phyloP scores from a whole-genome alignment of 2,888 invertebrate genomes.

The Ophioninae sp. region DNA sequence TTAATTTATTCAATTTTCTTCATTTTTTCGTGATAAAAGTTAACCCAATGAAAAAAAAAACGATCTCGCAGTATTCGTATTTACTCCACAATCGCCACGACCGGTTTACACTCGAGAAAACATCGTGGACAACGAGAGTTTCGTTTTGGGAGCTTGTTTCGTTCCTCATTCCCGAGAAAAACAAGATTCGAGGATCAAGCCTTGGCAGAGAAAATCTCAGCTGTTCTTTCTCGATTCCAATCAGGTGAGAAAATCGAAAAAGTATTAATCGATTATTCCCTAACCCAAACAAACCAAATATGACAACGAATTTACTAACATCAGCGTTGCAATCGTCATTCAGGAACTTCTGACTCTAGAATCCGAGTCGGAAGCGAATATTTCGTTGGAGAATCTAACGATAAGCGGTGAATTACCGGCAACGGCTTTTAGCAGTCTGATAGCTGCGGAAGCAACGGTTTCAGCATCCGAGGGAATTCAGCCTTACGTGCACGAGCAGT shows the following conservation, averaged over 20 bases:
- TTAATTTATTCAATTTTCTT: not conserved
- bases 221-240: slow-evolving; percentile 84
- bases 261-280: slow-evolving; percentile 9
- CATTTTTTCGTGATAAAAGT: not conserved
- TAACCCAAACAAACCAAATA: not conserved
- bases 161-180: slow-evolving; percentile 82
- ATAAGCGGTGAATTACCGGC: slow-evolving; percentile 76
- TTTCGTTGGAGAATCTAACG: slow-evolving; percentile 77
- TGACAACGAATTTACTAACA: not conserved
- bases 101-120: slow-evolving; percentile 82
- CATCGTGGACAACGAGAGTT: slow-evolving; percentile 80
- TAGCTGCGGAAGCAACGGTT: slow-evolving; percentile 77
- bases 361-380: slow-evolving; percentile 79
- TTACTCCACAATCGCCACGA: slow-evolving; percentile 83
- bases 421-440: slow-evolving; percentile 82
- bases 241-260: slow-evolving; percentile 81
- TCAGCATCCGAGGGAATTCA: slow-evolving; percentile 69
- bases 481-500: slow-evolving; percentile 76
- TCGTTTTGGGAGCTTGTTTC: slow-evolving; percentile 83
- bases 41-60: not conserved
- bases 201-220: slow-evolving; percentile 85
- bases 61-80: slow-evolving; percentile 84
- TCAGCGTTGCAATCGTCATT: slow-evolving; percentile 36
- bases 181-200: slow-evolving; percentile 65
- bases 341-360: slow-evolving; percentile 82